Evolutionary conservation across 1,140 invertebrate genomes (phyloP), one percentile per base, ranked within the genome.

Genomic region (Pseudachorutes palmiensis): DNA sequence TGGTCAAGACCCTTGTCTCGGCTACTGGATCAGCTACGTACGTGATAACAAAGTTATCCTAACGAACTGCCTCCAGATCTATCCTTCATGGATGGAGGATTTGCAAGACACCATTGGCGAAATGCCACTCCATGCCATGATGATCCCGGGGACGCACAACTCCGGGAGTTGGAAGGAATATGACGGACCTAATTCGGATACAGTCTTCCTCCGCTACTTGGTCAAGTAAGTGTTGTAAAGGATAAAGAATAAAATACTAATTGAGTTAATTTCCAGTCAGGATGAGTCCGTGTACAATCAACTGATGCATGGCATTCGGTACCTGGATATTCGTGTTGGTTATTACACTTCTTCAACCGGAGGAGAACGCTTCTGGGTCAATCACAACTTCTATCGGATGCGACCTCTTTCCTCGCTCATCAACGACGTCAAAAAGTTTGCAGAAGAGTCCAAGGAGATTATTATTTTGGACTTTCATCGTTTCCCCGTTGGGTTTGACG

Each of bases 211-310:
- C 26, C 59, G 72, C 24, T 73, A 70, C 57, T 57, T 73, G 28
- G 65, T 73, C 48, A 70, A 70, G 72, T 73, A 68, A 65, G 65
- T n/a, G n/a, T n/a, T n/a, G n/a, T n/a, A n/a, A n/a, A n/a, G n/a
- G n/a, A n/a, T n/a, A 63, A 60, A 60, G 22, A 30, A 5, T 60
- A 24, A 57, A n/a, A 14, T 57, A 22, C 2, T 61, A 22, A 62
- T 5, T 14, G 12, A 62, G 24, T n/a, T 30, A 70, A 66, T 76
- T 5, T 72, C 83, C 3, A 85, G 83, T 26, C 90, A 92, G 77
- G 88, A 91, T 75, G 83, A 86, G 48, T 84, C 86, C 74, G 81
- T 91, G 24, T 91, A 88, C 85, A 83, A 83, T 0, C 89, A 91
- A 75, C 79, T 92, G 16, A 84, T 89, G 1, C 86, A 89, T 75